A percentile compares a stretch with the other conserved stretches of the same genome.
phyloP scores from a whole-genome alignment of 2,113 vertebrate species.

The Malurus cyaneus region DNA sequence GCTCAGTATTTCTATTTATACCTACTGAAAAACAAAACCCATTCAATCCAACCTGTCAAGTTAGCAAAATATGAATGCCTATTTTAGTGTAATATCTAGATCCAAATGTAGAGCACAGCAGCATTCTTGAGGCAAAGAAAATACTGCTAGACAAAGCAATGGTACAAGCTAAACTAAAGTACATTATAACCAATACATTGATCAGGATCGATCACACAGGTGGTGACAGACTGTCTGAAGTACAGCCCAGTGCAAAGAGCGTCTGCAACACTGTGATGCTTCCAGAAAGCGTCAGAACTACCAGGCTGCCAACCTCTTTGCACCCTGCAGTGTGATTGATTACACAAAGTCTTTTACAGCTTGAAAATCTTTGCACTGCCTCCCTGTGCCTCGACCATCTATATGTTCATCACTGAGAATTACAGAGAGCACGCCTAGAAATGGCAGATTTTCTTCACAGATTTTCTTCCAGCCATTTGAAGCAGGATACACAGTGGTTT shows the following conservation, averaged over 20 bases:
- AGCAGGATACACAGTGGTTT: background rate
- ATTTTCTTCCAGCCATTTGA: background rate
- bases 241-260: background rate
- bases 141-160: background rate
- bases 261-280: background rate
- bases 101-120: background rate
- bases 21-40: background rate
- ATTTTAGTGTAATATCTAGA: background rate
- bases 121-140: background rate
- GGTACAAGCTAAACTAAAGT: background rate
- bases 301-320: background rate
- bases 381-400: background rate
- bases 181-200: background rate
- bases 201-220: background rate
- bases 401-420: fast-evolving
- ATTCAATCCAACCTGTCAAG: background rate
- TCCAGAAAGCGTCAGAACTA: background rate
- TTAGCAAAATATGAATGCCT: background rate
- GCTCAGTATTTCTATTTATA: background rate
- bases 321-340: background rate
- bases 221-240: background rate
- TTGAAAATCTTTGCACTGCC: background rate
- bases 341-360: background rate
- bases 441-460: background rate
- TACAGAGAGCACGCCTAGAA: fast-evolving